These are phyloP conservation scores for Percina caprodes DNA, from an alignment of 2,113 vertebrate genomes.

Conservation along the genomic window DNA sequence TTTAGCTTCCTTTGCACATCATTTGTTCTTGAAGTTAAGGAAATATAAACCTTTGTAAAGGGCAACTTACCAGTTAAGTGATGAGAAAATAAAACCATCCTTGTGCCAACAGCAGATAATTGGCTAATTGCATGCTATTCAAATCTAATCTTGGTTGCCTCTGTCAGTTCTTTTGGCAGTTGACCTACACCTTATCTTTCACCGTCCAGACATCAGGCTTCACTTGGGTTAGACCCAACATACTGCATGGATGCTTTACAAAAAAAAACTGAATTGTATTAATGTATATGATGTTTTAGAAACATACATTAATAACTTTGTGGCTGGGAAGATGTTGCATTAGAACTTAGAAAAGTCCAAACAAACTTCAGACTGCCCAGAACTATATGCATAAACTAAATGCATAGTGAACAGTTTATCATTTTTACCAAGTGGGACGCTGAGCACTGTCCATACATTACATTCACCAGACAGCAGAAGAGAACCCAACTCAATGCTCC, in stretches of 20 bases:
- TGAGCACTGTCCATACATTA: slow-evolving; percentile 26
- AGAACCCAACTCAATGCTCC: slow-evolving; percentile 31
- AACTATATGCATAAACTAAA: no score
- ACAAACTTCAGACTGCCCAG: background rate
- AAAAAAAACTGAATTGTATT: background rate
- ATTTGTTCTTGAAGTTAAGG: slow-evolving; percentile 4
- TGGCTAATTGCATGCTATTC: background rate
- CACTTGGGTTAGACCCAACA: background rate
- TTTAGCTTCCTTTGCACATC: background rate
- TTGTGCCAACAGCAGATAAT: background rate
- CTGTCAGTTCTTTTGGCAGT: background rate
- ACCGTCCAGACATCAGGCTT: background rate
- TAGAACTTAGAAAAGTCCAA: background rate
- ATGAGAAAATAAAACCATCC: background rate
- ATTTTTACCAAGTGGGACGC: slow-evolving; percentile 9
- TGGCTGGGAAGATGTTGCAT: background rate
- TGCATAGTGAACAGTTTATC: background rate
- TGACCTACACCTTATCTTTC: background rate
- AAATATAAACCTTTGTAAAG: background rate
- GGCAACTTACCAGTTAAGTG: background rate
- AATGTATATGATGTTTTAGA: background rate
- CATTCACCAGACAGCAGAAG: slow-evolving; percentile 28
- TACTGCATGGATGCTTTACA: background rate
- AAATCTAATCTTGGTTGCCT: background rate
- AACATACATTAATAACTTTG: background rate